Conservation (phyloP, 1,140 invertebrate species). For the Octopus bimaculoides region DNA sequence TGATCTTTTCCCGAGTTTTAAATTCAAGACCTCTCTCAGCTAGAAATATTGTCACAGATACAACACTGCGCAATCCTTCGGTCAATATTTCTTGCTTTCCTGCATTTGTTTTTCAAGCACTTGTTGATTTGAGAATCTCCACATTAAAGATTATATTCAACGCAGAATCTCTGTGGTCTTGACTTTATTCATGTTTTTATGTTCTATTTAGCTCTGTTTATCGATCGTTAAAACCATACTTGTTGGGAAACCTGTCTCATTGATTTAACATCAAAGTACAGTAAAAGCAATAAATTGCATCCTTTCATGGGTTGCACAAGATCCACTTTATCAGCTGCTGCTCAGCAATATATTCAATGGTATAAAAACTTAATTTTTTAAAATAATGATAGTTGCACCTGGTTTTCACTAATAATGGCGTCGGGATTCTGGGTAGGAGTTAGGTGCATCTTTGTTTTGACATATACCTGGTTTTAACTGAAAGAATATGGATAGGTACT, state of each 20-base stretch:
- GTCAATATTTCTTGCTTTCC: no score
- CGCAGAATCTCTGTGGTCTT: no score
- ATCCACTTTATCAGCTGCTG: neutral
- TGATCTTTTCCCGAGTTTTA: no score
- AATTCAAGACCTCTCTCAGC: no score
- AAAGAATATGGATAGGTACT: no score
- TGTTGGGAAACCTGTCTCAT: neutral
- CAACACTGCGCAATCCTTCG: no score
- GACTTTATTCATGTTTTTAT: no score
- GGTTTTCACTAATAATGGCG: neutral
- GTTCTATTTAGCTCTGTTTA: no score
- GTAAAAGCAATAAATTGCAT: slow-evolving; percentile 7
- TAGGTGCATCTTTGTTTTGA: slow-evolving; percentile 4
- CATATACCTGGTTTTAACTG: neutral
- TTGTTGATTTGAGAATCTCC: no score
- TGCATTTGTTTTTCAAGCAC: no score
- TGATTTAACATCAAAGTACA: slow-evolving; percentile 3
- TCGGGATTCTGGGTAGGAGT: slow-evolving; percentile 3
- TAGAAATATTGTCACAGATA: no score
- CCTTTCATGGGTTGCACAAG: slow-evolving; percentile 2
- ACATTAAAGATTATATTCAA: no score
- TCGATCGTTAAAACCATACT: neutral
- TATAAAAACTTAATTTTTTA: neutral
- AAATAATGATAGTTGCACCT: slow-evolving; percentile 4
- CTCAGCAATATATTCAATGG: neutral